Conservation (phyloP, 2,113 vertebrate species). For the Collichthys lucidus region DNA sequence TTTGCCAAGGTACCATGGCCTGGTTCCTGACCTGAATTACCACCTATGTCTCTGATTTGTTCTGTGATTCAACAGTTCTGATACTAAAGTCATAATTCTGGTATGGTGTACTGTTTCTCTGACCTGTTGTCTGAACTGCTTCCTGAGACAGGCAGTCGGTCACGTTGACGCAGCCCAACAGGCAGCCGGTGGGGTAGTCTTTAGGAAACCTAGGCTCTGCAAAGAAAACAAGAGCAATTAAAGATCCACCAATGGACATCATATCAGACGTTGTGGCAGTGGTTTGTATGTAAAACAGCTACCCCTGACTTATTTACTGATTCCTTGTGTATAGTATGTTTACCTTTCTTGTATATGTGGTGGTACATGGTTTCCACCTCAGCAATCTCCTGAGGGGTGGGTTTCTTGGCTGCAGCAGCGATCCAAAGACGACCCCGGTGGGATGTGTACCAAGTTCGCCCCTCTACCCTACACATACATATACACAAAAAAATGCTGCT, state of each 20-base stretch:
- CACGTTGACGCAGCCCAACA: conserved; percentile 92
- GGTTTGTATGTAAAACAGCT: background rate
- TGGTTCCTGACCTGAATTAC: background rate
- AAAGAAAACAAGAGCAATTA: conserved; percentile 60
- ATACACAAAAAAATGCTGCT: conserved; percentile 3
- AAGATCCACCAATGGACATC: background rate
- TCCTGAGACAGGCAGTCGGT: conserved; percentile 93
- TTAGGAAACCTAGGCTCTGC: conserved; percentile 90
- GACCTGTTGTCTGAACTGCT: conserved; percentile 94
- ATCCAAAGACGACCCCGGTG: conserved; percentile 97
- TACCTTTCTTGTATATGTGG: conserved; percentile 88
- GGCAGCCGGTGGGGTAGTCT: conserved; percentile 93
- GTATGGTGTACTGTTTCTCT: conserved; percentile 53
- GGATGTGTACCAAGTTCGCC: conserved; percentile 95
- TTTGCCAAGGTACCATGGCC: background rate
- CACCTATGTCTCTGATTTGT: background rate
- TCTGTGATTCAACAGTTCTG: background rate
- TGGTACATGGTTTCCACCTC: conserved; percentile 90
- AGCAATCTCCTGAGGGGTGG: conserved; percentile 90
- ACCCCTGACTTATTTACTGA: background rate
- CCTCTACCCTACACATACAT: conserved; percentile 89
- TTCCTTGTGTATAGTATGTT: background rate
- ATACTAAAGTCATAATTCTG: background rate
- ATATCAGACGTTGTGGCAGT: too few relatives aligned
- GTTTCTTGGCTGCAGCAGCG: conserved; percentile 92